phyloP scores from a whole-genome alignment of 2,888 invertebrate genomes.

The Sinhomidia bicolor region DNA sequence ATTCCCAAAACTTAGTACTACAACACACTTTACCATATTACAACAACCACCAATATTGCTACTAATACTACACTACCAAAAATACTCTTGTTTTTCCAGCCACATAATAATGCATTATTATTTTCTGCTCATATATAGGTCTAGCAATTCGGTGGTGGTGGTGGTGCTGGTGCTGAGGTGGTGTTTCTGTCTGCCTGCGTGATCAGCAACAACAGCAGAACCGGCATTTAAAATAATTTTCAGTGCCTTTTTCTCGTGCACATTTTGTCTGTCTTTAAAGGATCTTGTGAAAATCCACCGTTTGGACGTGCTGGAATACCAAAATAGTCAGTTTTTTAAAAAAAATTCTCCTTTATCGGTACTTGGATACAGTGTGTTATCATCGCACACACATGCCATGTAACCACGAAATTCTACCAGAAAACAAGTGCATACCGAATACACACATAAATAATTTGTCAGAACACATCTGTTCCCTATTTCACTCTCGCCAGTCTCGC shows the following conservation, averaged over 20 bases:
- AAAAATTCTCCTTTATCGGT: no score
- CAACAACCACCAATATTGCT: not conserved
- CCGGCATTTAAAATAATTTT: not conserved
- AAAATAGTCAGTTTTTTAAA: not conserved
- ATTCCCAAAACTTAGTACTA: slow-evolving; percentile 8
- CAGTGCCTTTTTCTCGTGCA: no score
- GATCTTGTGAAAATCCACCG: no score
- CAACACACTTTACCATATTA: not conserved
- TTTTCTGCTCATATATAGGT: not conserved
- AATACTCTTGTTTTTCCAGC: not conserved
- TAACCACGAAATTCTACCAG: not conserved
- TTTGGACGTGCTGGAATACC: no score
- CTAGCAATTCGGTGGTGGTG: not conserved
- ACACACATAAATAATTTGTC: slow-evolving; percentile 33
- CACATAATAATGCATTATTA: not conserved
- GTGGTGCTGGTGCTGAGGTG: no score
- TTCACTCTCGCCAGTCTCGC: not conserved
- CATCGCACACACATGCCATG: not conserved
- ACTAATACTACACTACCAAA: not conserved
- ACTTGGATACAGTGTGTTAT: not conserved
- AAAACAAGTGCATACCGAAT: not conserved
- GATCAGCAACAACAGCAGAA: not conserved
- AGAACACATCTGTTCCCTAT: slow-evolving; percentile 27
- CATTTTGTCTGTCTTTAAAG: not conserved
- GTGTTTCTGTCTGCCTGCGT: not conserved